Evolutionary conservation across 1,140 invertebrate species (phyloP), one percentile per base, ranked within the genome.

Genomic region (Conus ventricosus): DNA sequence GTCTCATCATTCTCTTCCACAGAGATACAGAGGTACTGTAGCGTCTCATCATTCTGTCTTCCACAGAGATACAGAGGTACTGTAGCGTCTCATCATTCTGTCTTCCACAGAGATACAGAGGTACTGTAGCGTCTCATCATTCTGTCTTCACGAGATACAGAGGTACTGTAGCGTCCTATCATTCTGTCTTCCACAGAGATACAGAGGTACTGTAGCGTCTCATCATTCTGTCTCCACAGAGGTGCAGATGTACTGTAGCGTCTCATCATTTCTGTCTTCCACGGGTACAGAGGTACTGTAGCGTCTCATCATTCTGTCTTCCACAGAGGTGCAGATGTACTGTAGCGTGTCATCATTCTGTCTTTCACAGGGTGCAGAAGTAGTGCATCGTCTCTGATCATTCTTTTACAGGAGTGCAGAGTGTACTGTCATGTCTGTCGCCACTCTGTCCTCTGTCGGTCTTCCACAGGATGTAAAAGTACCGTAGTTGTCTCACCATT

Each of bases 101-200:
- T 54, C 82, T 27, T 54, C 55, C 13, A 27, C 81, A 23, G 55
- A 10, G 53, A 7, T 55, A 53, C 39, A 55, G 81, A 83, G 81
- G 81, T 83, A 80, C 20, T 57, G 81, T 57, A 17, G 23, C 57
- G 75, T 78, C n/a, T 78, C 75, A n/a, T 25, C 75, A 10, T 78
- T 39, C 80, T 81, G 27, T 81, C 15, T 53, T 53, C 1, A n/a
- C 27, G 39, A 3, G 39, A 3, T 39, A 3, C 39, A 39, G 39
- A 39, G 39, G 39, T 39, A 39, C 39, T 39, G 15, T 51, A 15
- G 15, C 53, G 27, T 39, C 39, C n/a, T 81, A 2, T 39, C 39
- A 39, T 39, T 39, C 39, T 39, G 39, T 39, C 39, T 81, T 10
- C 53, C 53, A 1, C 39, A 2, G 15, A 53, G 51, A 1, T 15